phyloP scores from a whole-genome alignment of 2,113 vertebrate species.

The Eonycteris spelaea region DNA sequence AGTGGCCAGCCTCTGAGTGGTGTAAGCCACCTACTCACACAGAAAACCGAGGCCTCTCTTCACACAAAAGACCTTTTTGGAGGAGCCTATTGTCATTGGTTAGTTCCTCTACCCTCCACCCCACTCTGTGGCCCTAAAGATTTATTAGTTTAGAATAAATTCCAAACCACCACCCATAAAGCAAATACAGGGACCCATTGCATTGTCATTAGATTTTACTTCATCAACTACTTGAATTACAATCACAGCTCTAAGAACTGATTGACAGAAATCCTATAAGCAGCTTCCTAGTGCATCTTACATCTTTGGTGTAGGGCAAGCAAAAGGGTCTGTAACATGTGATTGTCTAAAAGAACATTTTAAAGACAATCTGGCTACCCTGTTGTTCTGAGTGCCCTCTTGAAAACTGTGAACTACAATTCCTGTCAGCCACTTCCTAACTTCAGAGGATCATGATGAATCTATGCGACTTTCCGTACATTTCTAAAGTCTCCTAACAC shows the following conservation, averaged over 20 bases:
- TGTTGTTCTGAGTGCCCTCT: neutral
- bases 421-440: neutral
- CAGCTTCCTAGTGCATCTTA: neutral
- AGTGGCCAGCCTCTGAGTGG: neutral
- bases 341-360: neutral
- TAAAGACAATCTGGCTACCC: neutral
- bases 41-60: neutral
- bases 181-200: neutral
- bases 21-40: neutral
- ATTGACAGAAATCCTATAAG: neutral
- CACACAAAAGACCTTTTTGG: neutral
- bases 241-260: neutral
- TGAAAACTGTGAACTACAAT: neutral
- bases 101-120: neutral
- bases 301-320: constrained; percentile 62
- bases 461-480: neutral
- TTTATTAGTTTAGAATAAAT: neutral
- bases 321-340: neutral
- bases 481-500: neutral
- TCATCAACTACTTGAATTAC: neutral
- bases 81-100: neutral
- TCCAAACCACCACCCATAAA: neutral
- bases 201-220: neutral
- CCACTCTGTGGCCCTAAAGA: neutral
- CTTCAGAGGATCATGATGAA: neutral